phyloP scores from a whole-genome alignment of 2,113 vertebrate species.

The Chitala chitala region DNA sequence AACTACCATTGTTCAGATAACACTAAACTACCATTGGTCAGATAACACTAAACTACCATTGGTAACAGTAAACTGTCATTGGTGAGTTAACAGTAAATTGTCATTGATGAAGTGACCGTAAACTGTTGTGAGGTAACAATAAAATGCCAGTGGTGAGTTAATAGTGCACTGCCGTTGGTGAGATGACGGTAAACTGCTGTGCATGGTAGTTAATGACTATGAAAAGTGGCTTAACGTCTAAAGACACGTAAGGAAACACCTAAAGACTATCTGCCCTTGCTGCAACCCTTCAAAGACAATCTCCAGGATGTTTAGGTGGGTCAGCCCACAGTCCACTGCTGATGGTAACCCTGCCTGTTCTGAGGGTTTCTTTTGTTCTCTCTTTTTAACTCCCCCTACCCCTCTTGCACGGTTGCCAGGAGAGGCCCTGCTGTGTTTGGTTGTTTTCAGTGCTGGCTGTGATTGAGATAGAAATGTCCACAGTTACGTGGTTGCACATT shows the following conservation, averaged over 20 bases:
- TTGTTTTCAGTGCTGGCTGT: neutral
- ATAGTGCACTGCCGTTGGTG: too few relatives aligned
- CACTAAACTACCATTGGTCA: neutral
- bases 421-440: neutral
- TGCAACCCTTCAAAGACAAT: neutral
- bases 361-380: conserved; percentile 10
- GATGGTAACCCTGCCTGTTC: neutral
- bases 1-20: neutral
- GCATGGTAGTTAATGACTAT: too few relatives aligned
- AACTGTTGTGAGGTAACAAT: too few relatives aligned
- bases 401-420: neutral
- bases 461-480: neutral
- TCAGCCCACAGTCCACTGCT: neutral
- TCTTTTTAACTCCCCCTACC: neutral
- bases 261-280: too few relatives aligned
- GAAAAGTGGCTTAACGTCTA: too few relatives aligned
- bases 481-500: too few relatives aligned
- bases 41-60: neutral
- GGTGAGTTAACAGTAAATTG: too few relatives aligned
- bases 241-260: too few relatives aligned
- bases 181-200: too few relatives aligned
- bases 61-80: too few relatives aligned
- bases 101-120: too few relatives aligned
- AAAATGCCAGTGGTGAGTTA: too few relatives aligned
- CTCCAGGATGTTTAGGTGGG: neutral